phyloP scores from a whole-genome alignment of 2,797 vertebrate genomes.

The Petrocephalus sullivani region DNA sequence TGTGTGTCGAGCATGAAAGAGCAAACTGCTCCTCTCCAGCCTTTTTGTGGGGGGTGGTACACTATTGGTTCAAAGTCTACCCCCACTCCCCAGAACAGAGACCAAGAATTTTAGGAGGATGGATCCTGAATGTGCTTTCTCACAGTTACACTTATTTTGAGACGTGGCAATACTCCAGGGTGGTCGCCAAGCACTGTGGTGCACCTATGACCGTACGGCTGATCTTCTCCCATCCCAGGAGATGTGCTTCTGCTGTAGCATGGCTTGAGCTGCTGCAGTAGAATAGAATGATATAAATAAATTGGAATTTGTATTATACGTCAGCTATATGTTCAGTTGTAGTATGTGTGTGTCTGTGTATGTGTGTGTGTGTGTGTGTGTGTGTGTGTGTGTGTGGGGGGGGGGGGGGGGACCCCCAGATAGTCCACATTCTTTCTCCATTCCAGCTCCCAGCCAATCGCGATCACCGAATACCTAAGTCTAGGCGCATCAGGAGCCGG shows the following conservation, averaged over 20 bases:
- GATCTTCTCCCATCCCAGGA: not conserved
- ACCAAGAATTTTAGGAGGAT: not conserved
- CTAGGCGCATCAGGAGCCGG: not conserved
- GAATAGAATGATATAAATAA: not conserved
- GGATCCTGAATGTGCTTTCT: not conserved
- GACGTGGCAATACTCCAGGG: not conserved
- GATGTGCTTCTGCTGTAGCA: not conserved
- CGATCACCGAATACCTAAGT: not conserved
- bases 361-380: not conserved
- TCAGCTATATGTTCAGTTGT: not conserved
- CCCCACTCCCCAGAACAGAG: not conserved
- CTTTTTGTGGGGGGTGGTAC: not conserved
- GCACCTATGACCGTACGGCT: not conserved
- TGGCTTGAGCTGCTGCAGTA: not conserved
- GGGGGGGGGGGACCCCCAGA: not conserved
- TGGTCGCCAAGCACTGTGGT: not conserved
- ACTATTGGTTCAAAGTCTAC: not conserved
- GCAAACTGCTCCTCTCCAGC: slow-evolving; percentile 6
- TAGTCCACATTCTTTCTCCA: too few species aligned
- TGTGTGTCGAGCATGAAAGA: not conserved
- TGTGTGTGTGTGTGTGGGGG: not conserved
- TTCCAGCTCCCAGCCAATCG: too few species aligned
- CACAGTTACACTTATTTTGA: not conserved
- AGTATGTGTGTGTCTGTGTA: too few species aligned
- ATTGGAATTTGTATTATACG: not conserved